These are phyloP conservation scores for Venturia canescens DNA, from an alignment of 1,140 invertebrate genomes.

Conservation along the genomic window DNA sequence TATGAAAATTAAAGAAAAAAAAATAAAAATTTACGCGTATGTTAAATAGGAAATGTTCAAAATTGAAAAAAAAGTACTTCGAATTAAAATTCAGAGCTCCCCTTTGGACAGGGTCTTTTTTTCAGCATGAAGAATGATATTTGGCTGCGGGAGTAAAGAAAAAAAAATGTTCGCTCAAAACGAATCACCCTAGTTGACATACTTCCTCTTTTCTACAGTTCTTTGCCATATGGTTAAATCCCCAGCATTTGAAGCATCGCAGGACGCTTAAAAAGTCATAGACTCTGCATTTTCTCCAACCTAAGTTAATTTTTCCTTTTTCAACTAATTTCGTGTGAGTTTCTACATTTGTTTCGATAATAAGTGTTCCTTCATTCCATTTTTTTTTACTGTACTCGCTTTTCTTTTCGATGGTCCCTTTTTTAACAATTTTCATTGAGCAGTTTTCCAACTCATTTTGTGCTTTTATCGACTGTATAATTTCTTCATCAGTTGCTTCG, in stretches of 20 bases:
- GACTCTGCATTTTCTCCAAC: conserved; percentile 31
- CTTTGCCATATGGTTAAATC: background rate
- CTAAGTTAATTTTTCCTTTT: background rate
- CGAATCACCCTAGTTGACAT: too few species aligned
- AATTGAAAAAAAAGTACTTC: too few species aligned
- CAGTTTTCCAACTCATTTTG: background rate
- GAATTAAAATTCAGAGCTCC: too few species aligned
- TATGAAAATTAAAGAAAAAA: too few species aligned
- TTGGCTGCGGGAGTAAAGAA: too few species aligned
- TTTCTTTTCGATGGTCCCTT: background rate
- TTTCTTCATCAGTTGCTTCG: background rate
- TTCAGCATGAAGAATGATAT: too few species aligned
- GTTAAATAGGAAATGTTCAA: too few species aligned
- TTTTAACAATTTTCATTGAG: background rate
- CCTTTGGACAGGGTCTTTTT: too few species aligned
- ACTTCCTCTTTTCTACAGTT: conserved; percentile 14
- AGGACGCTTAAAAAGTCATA: conserved; percentile 32
- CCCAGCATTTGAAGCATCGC: conserved; percentile 38
- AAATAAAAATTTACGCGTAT: too few species aligned
- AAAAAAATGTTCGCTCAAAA: too few species aligned
- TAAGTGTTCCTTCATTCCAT: background rate
- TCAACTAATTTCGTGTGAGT: conserved; percentile 5
- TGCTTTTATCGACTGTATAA: background rate
- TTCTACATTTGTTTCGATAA: background rate
- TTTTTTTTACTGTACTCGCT: background rate